Conservation (phyloP, 1,140 invertebrate genomes). For the Vanessa tameamea region DNA sequence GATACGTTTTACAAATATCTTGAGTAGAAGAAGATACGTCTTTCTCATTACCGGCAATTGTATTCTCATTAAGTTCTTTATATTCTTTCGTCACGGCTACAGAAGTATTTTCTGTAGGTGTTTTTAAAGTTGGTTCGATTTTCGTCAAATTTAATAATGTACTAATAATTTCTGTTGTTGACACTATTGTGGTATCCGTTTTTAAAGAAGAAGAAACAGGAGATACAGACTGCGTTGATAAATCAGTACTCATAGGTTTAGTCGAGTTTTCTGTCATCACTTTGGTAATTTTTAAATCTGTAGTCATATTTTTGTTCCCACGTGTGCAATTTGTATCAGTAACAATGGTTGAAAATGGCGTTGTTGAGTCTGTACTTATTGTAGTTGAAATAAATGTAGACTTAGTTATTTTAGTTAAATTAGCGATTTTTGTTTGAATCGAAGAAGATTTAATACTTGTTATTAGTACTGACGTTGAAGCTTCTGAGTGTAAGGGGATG, state of each 20-base stretch:
- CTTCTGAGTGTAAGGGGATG: neutral
- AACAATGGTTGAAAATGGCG: neutral
- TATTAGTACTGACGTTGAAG: neutral
- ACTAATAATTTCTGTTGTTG: neutral
- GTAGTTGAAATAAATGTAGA: neutral
- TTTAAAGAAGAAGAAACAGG: neutral
- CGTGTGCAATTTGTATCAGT: neutral
- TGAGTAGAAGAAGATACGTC: constrained; percentile 6
- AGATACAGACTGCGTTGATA: neutral
- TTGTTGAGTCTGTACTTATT: constrained; percentile 7
- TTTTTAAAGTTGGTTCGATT: neutral
- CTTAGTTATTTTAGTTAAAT: constrained; percentile 8
- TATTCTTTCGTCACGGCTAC: constrained; percentile 6
- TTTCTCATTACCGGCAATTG: neutral
- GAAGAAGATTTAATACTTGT: neutral
- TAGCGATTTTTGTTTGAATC: constrained; percentile 3
- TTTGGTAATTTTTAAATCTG: neutral
- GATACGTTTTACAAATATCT: constrained; percentile 38
- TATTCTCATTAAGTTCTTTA: constrained; percentile 8
- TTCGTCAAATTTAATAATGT: constrained; percentile 10
- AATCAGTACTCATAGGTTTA: neutral
- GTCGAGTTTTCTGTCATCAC: neutral
- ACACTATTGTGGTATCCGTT: neutral
- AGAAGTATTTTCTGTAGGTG: neutral
- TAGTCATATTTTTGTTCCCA: neutral